Evolutionary conservation across 2,113 vertebrate species (phyloP).

Genomic region (Haliaeetus leucogaster): DNA sequence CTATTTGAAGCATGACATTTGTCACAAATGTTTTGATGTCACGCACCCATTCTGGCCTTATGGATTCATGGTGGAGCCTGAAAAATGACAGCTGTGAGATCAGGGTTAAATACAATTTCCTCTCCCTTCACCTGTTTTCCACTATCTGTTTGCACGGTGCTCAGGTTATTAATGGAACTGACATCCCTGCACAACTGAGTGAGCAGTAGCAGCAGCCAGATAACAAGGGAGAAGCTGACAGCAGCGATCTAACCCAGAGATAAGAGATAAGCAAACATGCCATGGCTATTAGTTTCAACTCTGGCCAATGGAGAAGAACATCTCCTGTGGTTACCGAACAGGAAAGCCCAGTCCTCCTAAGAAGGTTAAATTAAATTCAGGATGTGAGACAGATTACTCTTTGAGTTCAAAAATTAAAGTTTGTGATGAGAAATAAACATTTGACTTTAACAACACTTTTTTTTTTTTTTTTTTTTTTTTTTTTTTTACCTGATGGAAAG

Average conservation of each 20-base stretch:
- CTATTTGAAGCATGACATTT: constrained; percentile 27
- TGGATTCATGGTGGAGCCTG: neutral
- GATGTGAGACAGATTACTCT: neutral
- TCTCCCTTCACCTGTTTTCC: constrained; percentile 62
- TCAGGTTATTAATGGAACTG: constrained; percentile 79
- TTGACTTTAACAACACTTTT: neutral
- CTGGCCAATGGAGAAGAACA: constrained; percentile 20
- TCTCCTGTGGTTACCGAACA: neutral
- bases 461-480: too few species aligned
- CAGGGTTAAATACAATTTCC: constrained; percentile 75
- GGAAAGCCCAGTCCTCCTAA: neutral
- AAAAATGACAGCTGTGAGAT: constrained; percentile 72
- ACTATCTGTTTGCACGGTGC: constrained; percentile 62
- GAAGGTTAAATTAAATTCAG: constrained; percentile 17
- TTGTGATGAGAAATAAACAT: constrained; percentile 1
- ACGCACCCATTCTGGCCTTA: constrained; percentile 7
- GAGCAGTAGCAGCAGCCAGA: constrained; percentile 70
- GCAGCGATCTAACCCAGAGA: constrained; percentile 63
- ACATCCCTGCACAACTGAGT: constrained; percentile 73
- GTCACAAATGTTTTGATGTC: constrained; percentile 57
- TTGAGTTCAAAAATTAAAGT: neutral
- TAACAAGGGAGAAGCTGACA: constrained; percentile 75
- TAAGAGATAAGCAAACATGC: constrained; percentile 63
- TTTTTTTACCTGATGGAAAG: neutral
- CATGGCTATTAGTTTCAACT: constrained; percentile 66